Evolutionary conservation across 2,888 invertebrate genomes (phyloP).

Genomic region (Dione vanillae): DNA sequence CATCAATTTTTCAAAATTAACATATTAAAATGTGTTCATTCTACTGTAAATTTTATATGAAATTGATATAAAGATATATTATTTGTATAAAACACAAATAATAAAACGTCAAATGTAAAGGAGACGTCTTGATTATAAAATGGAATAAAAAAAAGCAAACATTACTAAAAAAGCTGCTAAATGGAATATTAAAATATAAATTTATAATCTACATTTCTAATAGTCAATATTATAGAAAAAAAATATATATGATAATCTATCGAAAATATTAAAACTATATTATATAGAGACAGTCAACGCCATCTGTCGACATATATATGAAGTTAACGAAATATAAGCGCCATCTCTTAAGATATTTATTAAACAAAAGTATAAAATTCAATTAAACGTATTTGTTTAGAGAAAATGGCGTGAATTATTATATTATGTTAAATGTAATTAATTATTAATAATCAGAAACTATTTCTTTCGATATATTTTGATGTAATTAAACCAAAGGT

Average conservation of each 20-base stretch:
- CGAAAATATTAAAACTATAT: not conserved
- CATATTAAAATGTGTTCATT: not conserved
- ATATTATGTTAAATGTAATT: not conserved
- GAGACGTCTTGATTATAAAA: slow-evolving; percentile 35
- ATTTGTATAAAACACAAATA: not conserved
- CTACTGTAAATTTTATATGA: not conserved
- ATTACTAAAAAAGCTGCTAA: not conserved
- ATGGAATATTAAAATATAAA: not conserved
- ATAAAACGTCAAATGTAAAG: not conserved
- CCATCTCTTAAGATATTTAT: not conserved
- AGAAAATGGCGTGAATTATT: too few relatives aligned
- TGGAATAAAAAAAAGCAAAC: not conserved
- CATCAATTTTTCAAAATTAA: slow-evolving; percentile 11
- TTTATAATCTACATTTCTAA: not conserved
- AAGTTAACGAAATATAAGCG: not conserved
- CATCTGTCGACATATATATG: not conserved
- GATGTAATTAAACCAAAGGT: too few relatives aligned
- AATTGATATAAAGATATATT: not conserved
- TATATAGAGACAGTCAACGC: not conserved
- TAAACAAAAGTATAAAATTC: not conserved
- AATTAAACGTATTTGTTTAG: too few relatives aligned
- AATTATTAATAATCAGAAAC: not conserved
- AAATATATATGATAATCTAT: not conserved
- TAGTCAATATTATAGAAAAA: slow-evolving; percentile 9
- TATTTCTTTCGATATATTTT: too few relatives aligned